Percentiles rank a stretch among this genome's conserved stretches.
Evolutionary conservation across 2,888 invertebrate genomes (phyloP).

Genomic region (Holacanthella duospinosa): DNA sequence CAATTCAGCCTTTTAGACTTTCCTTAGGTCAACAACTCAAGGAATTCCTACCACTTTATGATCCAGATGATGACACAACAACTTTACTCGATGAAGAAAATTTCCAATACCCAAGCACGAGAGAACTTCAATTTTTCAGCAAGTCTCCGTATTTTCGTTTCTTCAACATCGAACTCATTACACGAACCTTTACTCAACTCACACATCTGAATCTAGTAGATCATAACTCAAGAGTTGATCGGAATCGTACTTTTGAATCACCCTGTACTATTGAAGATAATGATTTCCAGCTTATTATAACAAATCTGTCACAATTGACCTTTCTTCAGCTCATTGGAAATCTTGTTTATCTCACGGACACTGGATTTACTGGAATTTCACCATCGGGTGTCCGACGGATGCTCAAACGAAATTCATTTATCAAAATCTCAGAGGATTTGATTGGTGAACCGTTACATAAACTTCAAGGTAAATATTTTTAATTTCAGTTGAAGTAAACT

Average conservation of each 20-base stretch:
- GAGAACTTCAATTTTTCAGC: conserved; percentile 34
- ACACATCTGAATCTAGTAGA: conserved; percentile 35
- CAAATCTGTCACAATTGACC: conserved; percentile 15
- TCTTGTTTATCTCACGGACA: conserved; percentile 30
- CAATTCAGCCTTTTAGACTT: neutral
- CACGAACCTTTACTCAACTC: conserved; percentile 23
- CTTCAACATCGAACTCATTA: conserved; percentile 29
- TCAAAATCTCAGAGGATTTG: conserved; percentile 9
- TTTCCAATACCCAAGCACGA: conserved; percentile 12
- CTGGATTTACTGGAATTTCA: conserved; percentile 30
- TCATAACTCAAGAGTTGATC: conserved; percentile 32
- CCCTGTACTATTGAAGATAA: conserved; percentile 33
- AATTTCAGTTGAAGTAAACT: neutral
- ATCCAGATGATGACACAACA: conserved; percentile 3
- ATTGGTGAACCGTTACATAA: conserved; percentile 17
- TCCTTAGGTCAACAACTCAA: conserved; percentile 10
- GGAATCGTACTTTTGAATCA: conserved; percentile 31
- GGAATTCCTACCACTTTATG: conserved; percentile 9
- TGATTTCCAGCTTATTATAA: conserved; percentile 29
- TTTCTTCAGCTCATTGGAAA: conserved; percentile 31
- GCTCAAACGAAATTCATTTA: conserved; percentile 10
- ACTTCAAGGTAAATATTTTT: neutral
- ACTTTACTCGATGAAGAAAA: neutral
- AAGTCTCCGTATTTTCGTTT: conserved; percentile 31
- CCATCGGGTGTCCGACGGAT: conserved; percentile 21